These are phyloP conservation scores for Odontomachus brunneus DNA, from an alignment of 1,140 invertebrate species.

Conservation along the genomic window DNA sequence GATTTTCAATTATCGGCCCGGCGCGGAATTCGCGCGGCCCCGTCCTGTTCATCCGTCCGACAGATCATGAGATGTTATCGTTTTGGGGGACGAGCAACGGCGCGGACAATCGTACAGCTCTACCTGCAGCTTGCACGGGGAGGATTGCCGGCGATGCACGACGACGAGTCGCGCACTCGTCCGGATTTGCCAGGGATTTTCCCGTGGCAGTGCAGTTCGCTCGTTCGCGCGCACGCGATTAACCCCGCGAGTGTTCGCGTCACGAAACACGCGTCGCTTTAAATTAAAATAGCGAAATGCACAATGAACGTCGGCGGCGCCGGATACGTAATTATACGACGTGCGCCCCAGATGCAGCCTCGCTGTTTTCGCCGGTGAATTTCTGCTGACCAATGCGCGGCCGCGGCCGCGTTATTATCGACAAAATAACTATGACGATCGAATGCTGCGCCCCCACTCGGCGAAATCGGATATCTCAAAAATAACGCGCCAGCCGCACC, in stretches of 20 bases:
- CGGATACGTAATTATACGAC: constrained; percentile 37
- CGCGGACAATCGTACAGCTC: constrained; percentile 58
- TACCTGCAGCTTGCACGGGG: constrained; percentile 52
- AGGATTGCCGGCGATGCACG: constrained; percentile 31
- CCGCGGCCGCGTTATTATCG: no score
- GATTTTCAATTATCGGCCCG: constrained; percentile 84
- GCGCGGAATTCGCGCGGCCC: constrained; percentile 73
- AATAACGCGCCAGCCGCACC: no score
- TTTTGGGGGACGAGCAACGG: constrained; percentile 70
- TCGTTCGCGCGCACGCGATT: constrained; percentile 42
- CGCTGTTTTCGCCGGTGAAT: not conserved
- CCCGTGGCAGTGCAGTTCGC: constrained; percentile 34
- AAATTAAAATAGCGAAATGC: constrained; percentile 54
- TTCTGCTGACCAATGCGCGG: not conserved
- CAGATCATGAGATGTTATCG: constrained; percentile 83
- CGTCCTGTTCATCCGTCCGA: constrained; percentile 77
- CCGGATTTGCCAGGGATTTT: constrained; percentile 65
- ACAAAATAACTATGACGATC: no score
- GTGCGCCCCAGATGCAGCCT: not conserved
- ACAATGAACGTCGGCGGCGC: constrained; percentile 6
- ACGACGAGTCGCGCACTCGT: constrained; percentile 37
- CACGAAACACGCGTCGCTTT: constrained; percentile 53
- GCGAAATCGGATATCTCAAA: no score
- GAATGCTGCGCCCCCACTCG: no score
- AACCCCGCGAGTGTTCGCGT: constrained; percentile 44